These are phyloP conservation scores for Aspidiotus rigidus DNA, from an alignment of 2,888 invertebrate species.

Conservation along the genomic window DNA sequence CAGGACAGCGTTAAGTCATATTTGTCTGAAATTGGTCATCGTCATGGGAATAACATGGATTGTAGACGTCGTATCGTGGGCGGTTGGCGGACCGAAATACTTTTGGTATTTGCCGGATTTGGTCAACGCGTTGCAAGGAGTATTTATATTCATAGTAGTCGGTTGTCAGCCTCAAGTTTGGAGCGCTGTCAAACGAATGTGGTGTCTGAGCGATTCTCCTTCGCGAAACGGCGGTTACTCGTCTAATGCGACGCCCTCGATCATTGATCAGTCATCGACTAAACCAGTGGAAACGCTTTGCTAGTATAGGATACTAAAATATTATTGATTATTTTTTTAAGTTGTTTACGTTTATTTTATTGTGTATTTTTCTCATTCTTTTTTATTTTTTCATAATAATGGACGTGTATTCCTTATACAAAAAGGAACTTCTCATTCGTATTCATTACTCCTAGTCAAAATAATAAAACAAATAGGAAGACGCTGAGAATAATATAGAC, in stretches of 20 bases:
- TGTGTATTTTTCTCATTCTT: too few species aligned
- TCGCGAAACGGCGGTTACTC: constrained; percentile 50
- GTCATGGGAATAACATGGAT: constrained; percentile 71
- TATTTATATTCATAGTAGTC: constrained; percentile 79
- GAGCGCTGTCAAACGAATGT: constrained; percentile 57
- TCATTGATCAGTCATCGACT: constrained; percentile 47
- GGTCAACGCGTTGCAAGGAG: constrained; percentile 77
- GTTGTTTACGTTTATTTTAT: too few species aligned
- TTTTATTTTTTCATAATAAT: too few species aligned
- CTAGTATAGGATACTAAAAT: constrained; percentile 27
- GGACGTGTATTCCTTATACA: too few species aligned
- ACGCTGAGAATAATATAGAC: too few species aligned
- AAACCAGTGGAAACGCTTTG: constrained; percentile 40
- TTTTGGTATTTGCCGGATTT: constrained; percentile 76
- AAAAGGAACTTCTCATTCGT: too few species aligned
- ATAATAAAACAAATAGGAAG: too few species aligned
- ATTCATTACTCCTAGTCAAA: too few species aligned
- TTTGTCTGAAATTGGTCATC: constrained; percentile 75
- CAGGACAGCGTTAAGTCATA: constrained; percentile 69
- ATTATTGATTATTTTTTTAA: too few species aligned
- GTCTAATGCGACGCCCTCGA: constrained; percentile 71
- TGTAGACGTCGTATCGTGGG: constrained; percentile 75
- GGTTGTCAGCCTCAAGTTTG: constrained; percentile 78
- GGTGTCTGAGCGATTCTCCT: constrained; percentile 53
- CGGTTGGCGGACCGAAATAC: constrained; percentile 67